These are phyloP conservation scores for Megaceryle alcyon DNA, from an alignment of 2,797 vertebrate genomes.

Conservation along the genomic window DNA sequence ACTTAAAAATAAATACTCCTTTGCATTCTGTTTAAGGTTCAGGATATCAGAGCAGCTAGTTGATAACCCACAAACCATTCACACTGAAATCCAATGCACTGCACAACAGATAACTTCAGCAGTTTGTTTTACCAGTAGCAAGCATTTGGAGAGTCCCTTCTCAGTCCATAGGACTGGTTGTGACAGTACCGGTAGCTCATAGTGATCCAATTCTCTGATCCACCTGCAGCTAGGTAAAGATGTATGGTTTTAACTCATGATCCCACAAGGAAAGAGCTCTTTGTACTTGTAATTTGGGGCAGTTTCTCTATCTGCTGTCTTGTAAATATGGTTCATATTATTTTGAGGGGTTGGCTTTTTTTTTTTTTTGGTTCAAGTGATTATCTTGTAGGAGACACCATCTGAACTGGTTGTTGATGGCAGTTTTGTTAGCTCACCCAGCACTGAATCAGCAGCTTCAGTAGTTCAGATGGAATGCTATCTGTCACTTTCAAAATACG, in stretches of 20 bases:
- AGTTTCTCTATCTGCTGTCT: background rate
- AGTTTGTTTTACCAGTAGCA: background rate
- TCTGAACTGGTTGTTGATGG: background rate
- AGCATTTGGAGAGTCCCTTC: background rate
- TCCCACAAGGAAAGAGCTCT: background rate
- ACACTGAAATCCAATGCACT: background rate
- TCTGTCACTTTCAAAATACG: background rate
- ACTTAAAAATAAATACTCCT: slow-evolving; percentile 21
- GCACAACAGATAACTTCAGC: background rate
- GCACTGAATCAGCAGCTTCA: background rate
- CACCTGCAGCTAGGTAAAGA: background rate
- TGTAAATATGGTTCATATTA: background rate
- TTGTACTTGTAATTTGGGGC: background rate
- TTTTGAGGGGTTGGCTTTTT: background rate
- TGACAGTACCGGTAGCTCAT: background rate
- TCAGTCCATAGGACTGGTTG: background rate
- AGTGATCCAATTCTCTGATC: background rate
- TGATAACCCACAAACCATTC: background rate
- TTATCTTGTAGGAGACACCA: background rate
- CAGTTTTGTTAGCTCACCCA: background rate
- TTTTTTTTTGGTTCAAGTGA: background rate
- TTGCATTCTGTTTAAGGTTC: slow-evolving; percentile 31
- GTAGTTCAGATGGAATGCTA: background rate
- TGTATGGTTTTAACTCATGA: background rate
- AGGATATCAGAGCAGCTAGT: background rate